Base-by-base conservation (phyloP, 2,797 vertebrate genomes). In the Paedocypris micromegethes region DNA sequence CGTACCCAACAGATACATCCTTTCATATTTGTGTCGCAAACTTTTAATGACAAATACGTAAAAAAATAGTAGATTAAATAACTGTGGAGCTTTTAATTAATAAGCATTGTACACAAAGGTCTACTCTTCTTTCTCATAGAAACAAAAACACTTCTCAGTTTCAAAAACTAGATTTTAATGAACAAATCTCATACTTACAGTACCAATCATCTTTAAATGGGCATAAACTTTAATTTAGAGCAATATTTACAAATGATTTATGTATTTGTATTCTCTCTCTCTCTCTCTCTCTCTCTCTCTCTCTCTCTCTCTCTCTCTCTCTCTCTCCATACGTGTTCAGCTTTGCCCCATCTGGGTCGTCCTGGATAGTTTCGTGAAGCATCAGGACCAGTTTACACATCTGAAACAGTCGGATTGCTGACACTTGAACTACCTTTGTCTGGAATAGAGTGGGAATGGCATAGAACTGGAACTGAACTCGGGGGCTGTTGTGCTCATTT, bases 381-480 rank as follows among this genome's bases (percentile, higher is more conserved):
- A 6, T 5, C 3, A 49, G 9, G 6, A 8, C 51, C 9, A 40
- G 38, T 7, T 1, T 4, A 4, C 44, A 63, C 55, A 38, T 45
- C 8, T 2, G 9, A 56, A 6, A 51, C 40, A 7, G 39, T 5
- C 48, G 2, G 9, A 53, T 4, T 5, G 39, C 4, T 5, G 9
- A 3, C n/a, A 38, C 4, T 51, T 46, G 5, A 40, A 23, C 54
- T 45, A 69, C 59, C 48, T 48, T n/a, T 87, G 94, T 94, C 88
- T 55, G 68, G 78, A 97, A 97, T 54, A 94, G 90, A 1, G 79
- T 76, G 0, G 88, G 83, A 58, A 82, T 82, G 3, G 88, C 89
- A 50, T 90, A 95, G 82, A 95, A 97, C 73, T 90, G 93, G 77
- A 97, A 97, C 78, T 91, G 92, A 62, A 98, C 80, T 64, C 90